Evolutionary conservation across 92 coral and sea anemone genomes (phyloP).

Genomic region (Chrysogorgia sp.): DNA sequence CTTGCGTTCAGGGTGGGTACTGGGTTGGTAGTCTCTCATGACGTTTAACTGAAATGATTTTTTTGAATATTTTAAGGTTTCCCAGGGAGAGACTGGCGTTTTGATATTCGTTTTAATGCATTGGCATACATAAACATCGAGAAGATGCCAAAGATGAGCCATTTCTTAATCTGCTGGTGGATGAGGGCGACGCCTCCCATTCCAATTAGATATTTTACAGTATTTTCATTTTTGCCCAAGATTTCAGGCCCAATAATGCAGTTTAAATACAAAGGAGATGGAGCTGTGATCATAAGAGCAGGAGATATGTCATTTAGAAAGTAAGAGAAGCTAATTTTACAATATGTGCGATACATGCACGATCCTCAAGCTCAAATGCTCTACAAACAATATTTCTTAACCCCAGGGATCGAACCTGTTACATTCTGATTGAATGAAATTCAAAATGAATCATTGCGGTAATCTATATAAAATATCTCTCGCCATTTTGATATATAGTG

Average conservation of each 20-base stretch:
- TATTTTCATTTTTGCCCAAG: not conserved
- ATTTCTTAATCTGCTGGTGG: constrained; percentile 7
- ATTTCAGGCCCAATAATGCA: not conserved
- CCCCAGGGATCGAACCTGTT: no score
- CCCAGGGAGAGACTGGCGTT: constrained; percentile 28
- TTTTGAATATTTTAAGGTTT: not conserved
- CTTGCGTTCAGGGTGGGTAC: no score
- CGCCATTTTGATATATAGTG: no score
- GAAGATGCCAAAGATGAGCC: not conserved
- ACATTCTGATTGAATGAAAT: no score
- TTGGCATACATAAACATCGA: not conserved
- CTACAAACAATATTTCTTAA: no score
- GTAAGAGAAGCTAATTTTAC: no score
- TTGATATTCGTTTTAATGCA: constrained; percentile 4
- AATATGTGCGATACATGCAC: no score
- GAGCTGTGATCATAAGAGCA: not conserved
- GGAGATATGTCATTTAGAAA: no score
- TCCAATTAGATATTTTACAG: constrained; percentile 1
- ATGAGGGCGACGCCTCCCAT: constrained; percentile 1
- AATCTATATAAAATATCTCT: no score
- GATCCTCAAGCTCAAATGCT: no score
- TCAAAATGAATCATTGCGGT: no score
- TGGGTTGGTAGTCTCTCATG: not conserved
- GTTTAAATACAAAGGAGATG: not conserved
- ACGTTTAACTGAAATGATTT: not conserved